These are phyloP conservation scores for Rhagologus leucostigma DNA, from an alignment of 2,113 vertebrate genomes.

Conservation along the genomic window DNA sequence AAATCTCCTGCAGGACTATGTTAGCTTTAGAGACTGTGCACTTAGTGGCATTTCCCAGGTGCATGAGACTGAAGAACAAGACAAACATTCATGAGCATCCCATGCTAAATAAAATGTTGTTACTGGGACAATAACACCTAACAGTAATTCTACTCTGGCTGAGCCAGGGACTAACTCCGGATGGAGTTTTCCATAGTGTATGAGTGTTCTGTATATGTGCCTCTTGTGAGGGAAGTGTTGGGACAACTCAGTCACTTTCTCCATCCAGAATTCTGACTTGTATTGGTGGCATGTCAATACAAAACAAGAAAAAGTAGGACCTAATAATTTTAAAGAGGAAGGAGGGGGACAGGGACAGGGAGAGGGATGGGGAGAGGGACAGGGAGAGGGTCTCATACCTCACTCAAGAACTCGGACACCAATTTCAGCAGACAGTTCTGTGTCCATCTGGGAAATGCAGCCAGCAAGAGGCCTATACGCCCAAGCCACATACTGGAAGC, in stretches of 20 bases:
- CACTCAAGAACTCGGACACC: background rate
- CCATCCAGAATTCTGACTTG: background rate
- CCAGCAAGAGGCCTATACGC: background rate
- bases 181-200: background rate
- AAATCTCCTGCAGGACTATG: background rate
- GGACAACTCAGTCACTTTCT: background rate
- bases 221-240: background rate
- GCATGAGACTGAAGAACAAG: background rate
- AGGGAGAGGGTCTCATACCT: background rate
- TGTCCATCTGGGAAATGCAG: background rate
- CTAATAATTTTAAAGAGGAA: background rate
- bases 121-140: background rate
- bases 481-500: background rate
- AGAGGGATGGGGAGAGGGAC: background rate
- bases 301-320: background rate
- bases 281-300: background rate
- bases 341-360: background rate
- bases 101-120: background rate
- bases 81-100: background rate
- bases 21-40: background rate
- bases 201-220: background rate
- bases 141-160: background rate
- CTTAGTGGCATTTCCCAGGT: background rate
- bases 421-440: accelerated
- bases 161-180: background rate